Evolutionary conservation across 2,113 vertebrate species (phyloP), one percentile per base, ranked within the genome.

Genomic region (Salvelinus sp.): DNA sequence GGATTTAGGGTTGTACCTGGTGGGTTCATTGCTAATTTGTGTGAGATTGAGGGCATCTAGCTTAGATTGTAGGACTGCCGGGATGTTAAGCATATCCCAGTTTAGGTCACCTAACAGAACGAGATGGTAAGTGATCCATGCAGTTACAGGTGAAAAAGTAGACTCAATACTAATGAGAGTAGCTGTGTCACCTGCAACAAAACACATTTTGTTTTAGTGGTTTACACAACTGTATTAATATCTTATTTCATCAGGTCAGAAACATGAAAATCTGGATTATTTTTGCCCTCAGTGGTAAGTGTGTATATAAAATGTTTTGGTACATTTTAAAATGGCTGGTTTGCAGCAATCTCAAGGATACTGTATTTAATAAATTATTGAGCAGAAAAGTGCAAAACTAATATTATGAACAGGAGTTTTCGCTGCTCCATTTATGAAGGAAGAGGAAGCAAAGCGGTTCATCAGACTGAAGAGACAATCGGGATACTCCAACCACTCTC

Each of bases 391-490:
- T 23, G 22, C 9, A 66, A 5, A 0, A 6, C 47, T n/a, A 62
- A 20, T 47, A 38, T 72, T 74, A 20, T 81, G 12, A 65, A 77
- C 30, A 92, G 90, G 86, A 62, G 68, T 82, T 13, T 73, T 90
- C 30, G 74, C 83, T 0, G 90, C 89, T 57, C 90, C 89, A 0
- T 91, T 92, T 16, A 4, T 87, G 38, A 87, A 89, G n/a, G 87
- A 91, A 12, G 73, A 88, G 20, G 75, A 87, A 47, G 90, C 91
- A 1, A 91, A 92, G 13, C 23, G 14, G 12, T 92, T 91, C 70
- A 88, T 91, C 64, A 77, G 88, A n/a, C 75, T 81, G 72, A 92
- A 90, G 83, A 91, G 91, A 66, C 88, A 91, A 77, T 47, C 75
- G 1, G 88, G 76, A 13, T 80, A 88, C 80, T 92, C 90, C 73